Conservation (phyloP, 2,797 vertebrate species). For the Psittacula derbiana region DNA sequence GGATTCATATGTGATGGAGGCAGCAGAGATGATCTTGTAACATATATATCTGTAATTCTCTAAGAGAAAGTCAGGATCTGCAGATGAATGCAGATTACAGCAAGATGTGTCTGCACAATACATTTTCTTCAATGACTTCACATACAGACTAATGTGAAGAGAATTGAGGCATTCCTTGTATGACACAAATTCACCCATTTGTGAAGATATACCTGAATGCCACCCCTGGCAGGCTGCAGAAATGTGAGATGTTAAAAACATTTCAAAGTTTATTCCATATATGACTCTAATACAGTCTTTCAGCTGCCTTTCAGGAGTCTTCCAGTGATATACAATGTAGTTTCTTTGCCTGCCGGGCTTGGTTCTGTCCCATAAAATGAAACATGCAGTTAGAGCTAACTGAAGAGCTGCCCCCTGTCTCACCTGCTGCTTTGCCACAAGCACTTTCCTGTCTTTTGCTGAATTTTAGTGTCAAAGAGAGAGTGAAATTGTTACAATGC, state of each 20-base stretch:
- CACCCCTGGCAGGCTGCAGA: background rate
- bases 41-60: fast-evolving
- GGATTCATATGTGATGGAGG: fast-evolving
- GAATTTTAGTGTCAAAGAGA: background rate
- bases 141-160: background rate
- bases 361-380: background rate
- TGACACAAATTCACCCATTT: background rate
- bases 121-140: background rate
- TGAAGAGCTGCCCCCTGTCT: background rate
- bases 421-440: background rate
- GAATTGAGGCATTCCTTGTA: background rate
- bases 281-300: background rate
- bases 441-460: background rate
- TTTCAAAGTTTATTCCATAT: background rate
- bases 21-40: background rate
- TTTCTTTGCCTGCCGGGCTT: background rate
- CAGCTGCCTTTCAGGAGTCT: background rate
- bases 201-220: background rate
- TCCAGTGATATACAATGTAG: background rate
- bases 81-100: background rate
- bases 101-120: background rate
- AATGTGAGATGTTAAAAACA: background rate
- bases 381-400: background rate
- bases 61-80: background rate
- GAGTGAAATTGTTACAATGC: background rate